Base-by-base conservation (phyloP, 1,140 invertebrate species). In the Cecropterus lyciades region DNA sequence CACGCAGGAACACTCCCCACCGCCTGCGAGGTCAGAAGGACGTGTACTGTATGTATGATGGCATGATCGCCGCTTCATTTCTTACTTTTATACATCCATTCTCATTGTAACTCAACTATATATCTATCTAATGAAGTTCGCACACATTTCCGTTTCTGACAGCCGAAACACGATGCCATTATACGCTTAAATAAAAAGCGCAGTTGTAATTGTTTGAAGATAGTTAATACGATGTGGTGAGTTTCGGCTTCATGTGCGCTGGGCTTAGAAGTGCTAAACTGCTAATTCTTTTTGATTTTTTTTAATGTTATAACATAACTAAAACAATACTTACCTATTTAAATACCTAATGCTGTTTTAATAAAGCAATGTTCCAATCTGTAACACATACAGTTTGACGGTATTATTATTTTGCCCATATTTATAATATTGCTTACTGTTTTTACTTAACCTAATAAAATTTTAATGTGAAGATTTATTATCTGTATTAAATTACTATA, bases 1-100 rank as follows among this genome's bases (percentile, higher is more conserved):
- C 96, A 8, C 93, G 96, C 77, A 93, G 96, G 78, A 95, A 95
- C 75, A 94, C 96, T 52, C 96, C 97, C 76, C 96, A 96, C 51
- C 93, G 96, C 80, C 95, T 97, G 75, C 94, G 96, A 94, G 97
- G 96, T 94, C 94, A 94, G 87, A 94, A 94, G 93, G 93, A 94
- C 90, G 87, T 91, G 67, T 94, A 94, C 87, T 94, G 94, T 94
- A 94, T 93, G 94, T 94, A 94, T 92, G 81, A 79, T 84, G 82
- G 92, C 93, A 93, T 86, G 82, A 63, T 71, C 89, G 75, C 77
- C 85, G 89, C 88, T 89, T 90, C 63, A 85, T 78, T 68, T n/a
- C 72, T 82, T 82, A 76, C 69, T 72, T 91, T 92, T 77, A 6
- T 55, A 55, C 68, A 20, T 30, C 45, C 53, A 43, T 52, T 24